Evolutionary conservation across 2,113 vertebrate genomes (phyloP), one percentile per base, ranked within the genome.

Genomic region (Sander lucioperca): DNA sequence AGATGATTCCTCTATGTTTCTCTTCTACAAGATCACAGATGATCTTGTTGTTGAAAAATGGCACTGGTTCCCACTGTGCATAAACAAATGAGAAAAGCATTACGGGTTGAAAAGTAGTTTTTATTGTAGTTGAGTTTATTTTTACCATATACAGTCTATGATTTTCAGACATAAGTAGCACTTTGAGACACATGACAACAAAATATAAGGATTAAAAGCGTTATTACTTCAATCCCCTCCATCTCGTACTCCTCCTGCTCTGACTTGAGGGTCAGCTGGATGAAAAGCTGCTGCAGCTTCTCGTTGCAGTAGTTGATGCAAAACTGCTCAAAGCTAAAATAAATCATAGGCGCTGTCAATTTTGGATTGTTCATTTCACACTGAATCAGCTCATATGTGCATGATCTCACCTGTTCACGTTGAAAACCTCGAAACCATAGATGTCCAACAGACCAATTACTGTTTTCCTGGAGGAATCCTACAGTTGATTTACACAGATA

Each of bases 291-390:
- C 93, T 99, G 98, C 51, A 99, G 96, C 92, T 99, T 99, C 94
- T 99, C 98, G 0, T 99, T 99, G 94, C 98, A 99, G 88, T 99
- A 99, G 91, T 99, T 99, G 88, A 99, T 99, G 89, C 98, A 99
- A 92, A 99, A 99, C 95, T 99, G 98, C 87, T 99, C 98, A 88
- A 99, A 99, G 90, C 98, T 99, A 64, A 91, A 88, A 77, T 12
- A 21, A 68, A 82, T 19, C 5, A 67, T 0, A 47, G 9, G 2
- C n/a, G 6, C 5, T 1, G 16, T 79, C 23, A 77, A 50, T 4
- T 11, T 39, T 1, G 0, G 5, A 56, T 4, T 63, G 2, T 18
- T 81, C 1, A n/a, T 33, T 43, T 72, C 11, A 63, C 23, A 39
- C 5, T 0, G 8, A 75, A 33, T 47, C 18, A 19, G 3, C 13